Base-by-base conservation (phyloP, 1,140 invertebrate species). In the Leguminivora glycinivorella region DNA sequence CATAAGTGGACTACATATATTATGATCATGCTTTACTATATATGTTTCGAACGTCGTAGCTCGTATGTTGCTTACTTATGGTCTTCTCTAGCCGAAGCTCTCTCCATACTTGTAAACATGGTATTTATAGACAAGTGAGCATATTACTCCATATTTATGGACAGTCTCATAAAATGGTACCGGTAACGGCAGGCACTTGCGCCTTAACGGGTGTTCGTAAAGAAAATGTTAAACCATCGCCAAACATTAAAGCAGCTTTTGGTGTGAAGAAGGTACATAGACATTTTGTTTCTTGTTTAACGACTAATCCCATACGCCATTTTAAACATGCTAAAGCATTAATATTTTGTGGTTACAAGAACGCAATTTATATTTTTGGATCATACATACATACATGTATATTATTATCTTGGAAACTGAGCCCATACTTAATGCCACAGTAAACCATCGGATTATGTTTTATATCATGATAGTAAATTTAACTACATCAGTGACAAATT, bases 61-160 rank as follows among this genome's bases (percentile, higher is more conserved):
- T 43, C 19, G n/a, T 52, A 52, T 52, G 47, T 52, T 52, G 22
- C 47, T 22, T 52, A 52, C 47, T 22, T 22, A 52, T 22, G 47
- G 47, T 9, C 7, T 9, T 7, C n/a, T 9, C 17, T 22, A 52
- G 10, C 10, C 19, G 47, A 52, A n/a, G 47, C 10, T 22, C 1
- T 17, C 14, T 52, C 22, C 47, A 52, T 52, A n/a, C n/a, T n/a
- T n/a, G n/a, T n/a, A 52, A 52, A 52, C 47, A 9, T 9, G 47
- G 47, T 52, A 9, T 52, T 17, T 52, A 52, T 22, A 52, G 19
- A 22, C 47, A 52, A 52, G 47, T n/a, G 47, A 52, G 47, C 47
- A 52, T 47, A 52, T 52, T 52, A 52, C 10, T 10, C 47, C 19
- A 52, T 52, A 52, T 52, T 52, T 52, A 52, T 52, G 47, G 19